Conservation (phyloP, 2,888 invertebrate species). For the Pandemis cinnamomeana region DNA sequence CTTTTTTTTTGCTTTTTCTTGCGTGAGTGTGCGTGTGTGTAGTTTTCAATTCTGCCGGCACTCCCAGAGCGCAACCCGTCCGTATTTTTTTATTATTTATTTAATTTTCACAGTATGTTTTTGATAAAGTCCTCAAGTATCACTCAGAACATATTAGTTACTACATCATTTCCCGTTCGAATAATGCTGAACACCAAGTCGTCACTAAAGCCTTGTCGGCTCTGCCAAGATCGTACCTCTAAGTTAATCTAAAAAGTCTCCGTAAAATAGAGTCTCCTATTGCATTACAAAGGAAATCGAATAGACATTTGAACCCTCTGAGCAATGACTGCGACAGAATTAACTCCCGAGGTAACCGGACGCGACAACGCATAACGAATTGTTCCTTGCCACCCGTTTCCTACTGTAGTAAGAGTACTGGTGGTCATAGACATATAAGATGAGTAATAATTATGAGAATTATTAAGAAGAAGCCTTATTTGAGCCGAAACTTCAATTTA, state of each 20-base stretch:
- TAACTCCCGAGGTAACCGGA: slow-evolving; percentile 30
- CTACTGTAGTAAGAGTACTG: slow-evolving; percentile 22
- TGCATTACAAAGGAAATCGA: slow-evolving; percentile 23
- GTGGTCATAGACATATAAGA: too few species aligned
- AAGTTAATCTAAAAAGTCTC: background rate
- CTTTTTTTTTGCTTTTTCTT: too few species aligned
- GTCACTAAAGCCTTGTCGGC: background rate
- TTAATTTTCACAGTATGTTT: too few species aligned
- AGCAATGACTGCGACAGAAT: slow-evolving; percentile 23
- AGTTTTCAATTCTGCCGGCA: too few species aligned
- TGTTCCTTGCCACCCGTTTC: slow-evolving; percentile 22
- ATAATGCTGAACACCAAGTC: background rate
- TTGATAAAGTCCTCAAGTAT: too few species aligned
- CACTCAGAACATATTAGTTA: background rate
- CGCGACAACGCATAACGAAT: slow-evolving; percentile 36
- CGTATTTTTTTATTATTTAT: too few species aligned
- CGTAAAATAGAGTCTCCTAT: slow-evolving; percentile 7
- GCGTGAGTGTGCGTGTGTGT: too few species aligned
- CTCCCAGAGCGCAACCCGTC: too few species aligned
- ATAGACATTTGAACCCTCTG: slow-evolving; percentile 31
- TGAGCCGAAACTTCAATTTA: too few species aligned
- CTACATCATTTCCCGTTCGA: background rate
- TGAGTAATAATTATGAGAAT: too few species aligned
- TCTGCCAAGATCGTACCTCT: background rate
- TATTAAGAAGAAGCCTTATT: too few species aligned